Base-by-base conservation (phyloP, 2,888 invertebrate genomes). In the Steromphala cineraria region DNA sequence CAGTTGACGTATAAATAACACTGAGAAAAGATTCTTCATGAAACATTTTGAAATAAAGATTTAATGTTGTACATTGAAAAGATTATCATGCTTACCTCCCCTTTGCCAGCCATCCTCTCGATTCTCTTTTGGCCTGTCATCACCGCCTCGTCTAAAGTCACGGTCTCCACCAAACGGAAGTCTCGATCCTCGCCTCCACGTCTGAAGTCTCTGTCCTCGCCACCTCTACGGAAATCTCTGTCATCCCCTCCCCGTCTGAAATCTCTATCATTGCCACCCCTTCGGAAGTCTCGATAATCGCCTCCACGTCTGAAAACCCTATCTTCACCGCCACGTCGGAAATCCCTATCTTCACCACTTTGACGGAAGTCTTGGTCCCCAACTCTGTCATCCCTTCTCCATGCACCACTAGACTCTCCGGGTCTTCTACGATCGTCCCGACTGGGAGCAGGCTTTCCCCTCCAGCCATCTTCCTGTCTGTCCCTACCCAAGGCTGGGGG, bases 41-140 rank as follows among this genome's bases (percentile, higher is more conserved):
- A 36, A 36, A 36, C 7, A 36, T 36, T 36, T 36, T 2, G 36
- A 7, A 7, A 36, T 4, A 36, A 7, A 36, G 7, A 7, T 2
- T 7, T 4, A 36, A 2, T 4, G 7, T 2, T n/a, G n/a, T n/a
- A n/a, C n/a, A n/a, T n/a, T n/a, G n/a, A n/a, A n/a, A 36, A 3
- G 4, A 36, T 5, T 36, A 8, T 10, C 21, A n/a, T 21, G 5
- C 55, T 46, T 67, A 84, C 77, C 76, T 81, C 84, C 81, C 80
- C 86, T 56, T 85, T 82, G n/a, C 24, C 76, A 17, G 15, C 78
- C 62, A 52, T 74, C 81, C n/a, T 82, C 83, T 31, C 81, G 78
- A n/a, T 80, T 80, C 28, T 82, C 76, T 71, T 80, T 81, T 17
- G 80, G 83, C n/a, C 83, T 79, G 21, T 85, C 86, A n/a, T 83